Base-by-base conservation (phyloP, 2,113 vertebrate species). In the Hippocampus abdominalis region DNA sequence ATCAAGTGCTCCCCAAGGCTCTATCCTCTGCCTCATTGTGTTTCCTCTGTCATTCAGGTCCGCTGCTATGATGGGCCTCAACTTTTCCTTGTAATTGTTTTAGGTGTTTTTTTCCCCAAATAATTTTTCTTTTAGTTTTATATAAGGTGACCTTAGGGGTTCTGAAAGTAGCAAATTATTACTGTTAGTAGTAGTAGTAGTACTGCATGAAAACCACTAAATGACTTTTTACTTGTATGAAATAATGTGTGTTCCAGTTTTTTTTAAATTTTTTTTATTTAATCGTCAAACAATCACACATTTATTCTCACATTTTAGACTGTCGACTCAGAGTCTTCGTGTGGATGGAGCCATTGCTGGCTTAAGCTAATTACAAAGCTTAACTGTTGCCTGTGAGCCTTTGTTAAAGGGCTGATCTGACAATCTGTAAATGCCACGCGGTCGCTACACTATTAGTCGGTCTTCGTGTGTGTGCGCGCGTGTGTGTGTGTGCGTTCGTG, bases 371-470 rank as follows among this genome's bases (percentile, higher is more conserved):
- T 91, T 85, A 86, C 81, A 81, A 79, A 85, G 81, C 77, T 86
- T 84, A 88, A 87, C 85, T 90, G 84, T 86, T 71, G 80, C 80
- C 82, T 80, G 79, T 72, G 78, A 86, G 82, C 67, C 68, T 84
- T 78, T 69, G 77, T 89, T 76, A 71, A 64, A 85, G 85, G 84
- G 84, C 80, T 83, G 65, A 79, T 86, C 81, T 90, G 89, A 91
- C 90, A 91, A 90, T 90, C 87, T 76, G 75, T 75, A 92, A 92
- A 91, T 89, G 91, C 85, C 89, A 90, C 80, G 61, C 82, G 78
- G 85, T 81, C 81, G 69, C 80, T 42, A 69, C 79, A 81, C 86
- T 85, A 88, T 83, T 86, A 85, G 73, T 62, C n/a, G 64, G 70
- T 25, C 70, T 70, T 54, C 59, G 70, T 12, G 48, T 42, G 64